phyloP scores from a whole-genome alignment of 2,888 invertebrate species.

The Dasypolia templi region DNA sequence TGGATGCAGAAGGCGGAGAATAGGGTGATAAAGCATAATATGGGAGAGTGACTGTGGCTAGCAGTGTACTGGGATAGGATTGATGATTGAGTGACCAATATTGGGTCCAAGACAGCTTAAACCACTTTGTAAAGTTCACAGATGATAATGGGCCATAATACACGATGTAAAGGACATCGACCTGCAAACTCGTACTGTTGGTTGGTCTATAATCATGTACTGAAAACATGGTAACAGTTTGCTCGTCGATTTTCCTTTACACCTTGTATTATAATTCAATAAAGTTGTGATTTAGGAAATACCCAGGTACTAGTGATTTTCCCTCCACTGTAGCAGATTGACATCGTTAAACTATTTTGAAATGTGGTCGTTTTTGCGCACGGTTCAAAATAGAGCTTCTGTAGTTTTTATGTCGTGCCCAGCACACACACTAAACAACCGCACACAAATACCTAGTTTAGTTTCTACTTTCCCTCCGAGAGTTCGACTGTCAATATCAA shows the following conservation, averaged over 20 bases:
- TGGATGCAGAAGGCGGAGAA: neutral
- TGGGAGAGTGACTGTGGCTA: neutral
- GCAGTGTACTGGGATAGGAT: neutral
- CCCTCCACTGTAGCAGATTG: neutral
- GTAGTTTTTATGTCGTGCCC: slow-evolving; percentile 25
- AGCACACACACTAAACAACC: slow-evolving; percentile 70
- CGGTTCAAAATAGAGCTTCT: slow-evolving; percentile 37
- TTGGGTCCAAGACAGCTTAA: neutral
- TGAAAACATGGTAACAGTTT: no score
- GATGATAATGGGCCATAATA: no score
- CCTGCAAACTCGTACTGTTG: no score
- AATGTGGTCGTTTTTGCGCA: neutral
- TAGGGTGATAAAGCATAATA: neutral
- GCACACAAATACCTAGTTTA: slow-evolving; percentile 78
- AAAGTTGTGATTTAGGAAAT: no score
- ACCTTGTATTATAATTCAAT: no score
- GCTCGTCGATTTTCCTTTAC: no score
- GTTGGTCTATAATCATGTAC: no score
- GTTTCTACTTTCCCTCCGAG: slow-evolving; percentile 69
- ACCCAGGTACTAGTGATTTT: neutral
- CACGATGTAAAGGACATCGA: no score
- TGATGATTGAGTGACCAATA: neutral
- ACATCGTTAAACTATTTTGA: neutral
- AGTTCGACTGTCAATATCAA: slow-evolving; percentile 72
- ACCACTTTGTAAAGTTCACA: neutral